phyloP scores from a whole-genome alignment of 1,140 invertebrate genomes.

The Heliconius nattereri region DNA sequence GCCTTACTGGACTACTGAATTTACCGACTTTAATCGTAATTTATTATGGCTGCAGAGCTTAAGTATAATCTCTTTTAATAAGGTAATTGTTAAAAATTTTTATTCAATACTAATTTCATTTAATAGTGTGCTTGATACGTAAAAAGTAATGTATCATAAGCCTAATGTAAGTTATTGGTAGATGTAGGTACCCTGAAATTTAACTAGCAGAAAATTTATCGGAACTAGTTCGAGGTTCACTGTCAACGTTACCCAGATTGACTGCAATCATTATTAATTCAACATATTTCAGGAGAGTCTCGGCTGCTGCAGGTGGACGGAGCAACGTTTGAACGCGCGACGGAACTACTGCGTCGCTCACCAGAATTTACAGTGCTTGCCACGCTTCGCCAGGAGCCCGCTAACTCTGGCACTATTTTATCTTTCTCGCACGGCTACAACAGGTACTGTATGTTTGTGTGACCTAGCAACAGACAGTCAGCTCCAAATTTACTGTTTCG shows the following conservation, averaged over 20 bases:
- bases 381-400: conserved; percentile 88
- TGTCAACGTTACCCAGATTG: no score
- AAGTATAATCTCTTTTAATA: conserved; percentile 36
- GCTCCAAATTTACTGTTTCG: conserved; percentile 11
- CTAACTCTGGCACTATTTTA: conserved; percentile 91
- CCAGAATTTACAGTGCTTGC: conserved; percentile 91
- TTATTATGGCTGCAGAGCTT: conserved; percentile 37
- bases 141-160: no score
- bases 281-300: conserved; percentile 83
- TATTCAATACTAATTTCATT: conserved; percentile 15
- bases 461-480: conserved; percentile 15
- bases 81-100: conserved; percentile 32
- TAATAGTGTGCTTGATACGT: background rate
- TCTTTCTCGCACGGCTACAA: conserved; percentile 90
- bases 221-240: no score
- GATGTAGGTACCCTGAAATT: background rate
- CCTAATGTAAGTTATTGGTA: background rate
- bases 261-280: background rate
- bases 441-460: conserved; percentile 78
- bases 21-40: conserved; percentile 46
- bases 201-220: no score
- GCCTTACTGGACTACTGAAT: conserved; percentile 28
- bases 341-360: conserved; percentile 85
- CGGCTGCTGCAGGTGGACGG: conserved; percentile 87
- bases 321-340: conserved; percentile 84